Percentiles rank a stretch among this genome's conserved stretches.
Conservation (phyloP, 2,888 invertebrate species). For the Acrobasis suavella region DNA sequence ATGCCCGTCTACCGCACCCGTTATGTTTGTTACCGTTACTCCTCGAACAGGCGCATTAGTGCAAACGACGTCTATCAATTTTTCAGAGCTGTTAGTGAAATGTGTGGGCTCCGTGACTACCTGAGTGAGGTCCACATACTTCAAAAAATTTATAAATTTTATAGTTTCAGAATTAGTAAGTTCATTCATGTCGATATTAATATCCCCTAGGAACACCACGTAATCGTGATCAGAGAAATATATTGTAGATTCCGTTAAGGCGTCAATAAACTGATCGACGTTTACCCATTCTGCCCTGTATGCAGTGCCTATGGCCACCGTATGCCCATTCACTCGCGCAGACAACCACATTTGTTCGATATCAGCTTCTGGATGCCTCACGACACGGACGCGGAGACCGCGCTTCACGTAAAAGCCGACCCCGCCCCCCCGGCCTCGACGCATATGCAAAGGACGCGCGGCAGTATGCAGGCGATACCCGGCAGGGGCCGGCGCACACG, state of each 20-base stretch:
- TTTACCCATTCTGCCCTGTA: slow-evolving; percentile 27
- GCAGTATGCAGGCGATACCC: too few species aligned
- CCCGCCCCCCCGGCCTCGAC: neutral
- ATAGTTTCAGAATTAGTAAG: slow-evolving; percentile 3
- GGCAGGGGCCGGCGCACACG: too few species aligned
- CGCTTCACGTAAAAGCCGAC: too few species aligned
- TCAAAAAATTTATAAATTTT: too few species aligned
- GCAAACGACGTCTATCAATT: slow-evolving; percentile 30
- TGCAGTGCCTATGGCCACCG: slow-evolving; percentile 19
- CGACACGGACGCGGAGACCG: neutral
- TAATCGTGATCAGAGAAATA: slow-evolving; percentile 25
- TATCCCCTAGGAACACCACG: slow-evolving; percentile 27
- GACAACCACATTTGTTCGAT: slow-evolving; percentile 35
- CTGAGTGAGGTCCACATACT: slow-evolving; percentile 15
- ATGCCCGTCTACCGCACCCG: slow-evolving; percentile 20
- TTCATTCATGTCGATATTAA: slow-evolving; percentile 10
- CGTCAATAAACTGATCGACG: slow-evolving; percentile 28
- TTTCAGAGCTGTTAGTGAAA: slow-evolving; percentile 26
- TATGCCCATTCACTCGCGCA: slow-evolving; percentile 11
- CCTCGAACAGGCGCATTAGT: slow-evolving; percentile 21
- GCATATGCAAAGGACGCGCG: too few species aligned
- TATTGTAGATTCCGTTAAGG: slow-evolving; percentile 25
- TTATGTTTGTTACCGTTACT: slow-evolving; percentile 23
- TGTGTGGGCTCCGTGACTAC: slow-evolving; percentile 7
- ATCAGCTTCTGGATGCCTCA: neutral